Percentiles rank a stretch among this genome's conserved stretches.
Evolutionary conservation across 2,888 invertebrate genomes (phyloP).

Genomic region (Sesia apiformis): DNA sequence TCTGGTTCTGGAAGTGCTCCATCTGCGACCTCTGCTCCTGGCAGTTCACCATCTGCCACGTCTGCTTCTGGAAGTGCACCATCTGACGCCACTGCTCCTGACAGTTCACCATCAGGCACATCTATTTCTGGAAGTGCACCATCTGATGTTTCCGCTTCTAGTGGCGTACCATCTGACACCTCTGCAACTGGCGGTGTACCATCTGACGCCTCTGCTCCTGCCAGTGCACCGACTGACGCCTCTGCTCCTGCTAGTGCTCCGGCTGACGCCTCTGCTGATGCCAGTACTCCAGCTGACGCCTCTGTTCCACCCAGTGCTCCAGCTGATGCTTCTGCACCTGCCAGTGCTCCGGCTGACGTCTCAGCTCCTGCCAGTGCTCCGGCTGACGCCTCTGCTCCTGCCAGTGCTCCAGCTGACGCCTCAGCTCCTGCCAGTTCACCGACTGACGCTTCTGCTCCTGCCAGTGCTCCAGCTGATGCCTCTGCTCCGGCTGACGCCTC

Average conservation of each 20-base stretch:
- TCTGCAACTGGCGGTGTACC: neutral
- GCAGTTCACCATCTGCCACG: neutral
- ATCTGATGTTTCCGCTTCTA: neutral
- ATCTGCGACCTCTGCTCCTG: neutral
- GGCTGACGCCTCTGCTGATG: neutral
- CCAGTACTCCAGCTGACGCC: neutral
- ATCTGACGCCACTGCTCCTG: neutral
- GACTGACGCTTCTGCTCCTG: too few relatives aligned
- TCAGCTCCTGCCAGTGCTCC: neutral
- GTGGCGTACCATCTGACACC: neutral
- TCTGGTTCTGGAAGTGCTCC: neutral
- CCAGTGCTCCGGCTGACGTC: neutral
- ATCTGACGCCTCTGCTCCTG: neutral
- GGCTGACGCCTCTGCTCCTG: neutral
- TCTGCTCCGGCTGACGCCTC: neutral
- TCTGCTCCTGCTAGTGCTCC: slow-evolving; percentile 2
- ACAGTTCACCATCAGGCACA: neutral
- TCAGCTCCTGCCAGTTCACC: neutral
- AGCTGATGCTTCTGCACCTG: neutral
- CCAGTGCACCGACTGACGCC: neutral
- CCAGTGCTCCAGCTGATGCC: neutral
- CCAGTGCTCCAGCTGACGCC: neutral
- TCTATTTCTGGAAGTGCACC: neutral
- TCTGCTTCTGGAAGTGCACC: neutral
- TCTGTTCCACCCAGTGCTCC: neutral